These are phyloP conservation scores for Oncopodura yosiiana DNA, from an alignment of 1,140 invertebrate species.

Conservation along the genomic window DNA sequence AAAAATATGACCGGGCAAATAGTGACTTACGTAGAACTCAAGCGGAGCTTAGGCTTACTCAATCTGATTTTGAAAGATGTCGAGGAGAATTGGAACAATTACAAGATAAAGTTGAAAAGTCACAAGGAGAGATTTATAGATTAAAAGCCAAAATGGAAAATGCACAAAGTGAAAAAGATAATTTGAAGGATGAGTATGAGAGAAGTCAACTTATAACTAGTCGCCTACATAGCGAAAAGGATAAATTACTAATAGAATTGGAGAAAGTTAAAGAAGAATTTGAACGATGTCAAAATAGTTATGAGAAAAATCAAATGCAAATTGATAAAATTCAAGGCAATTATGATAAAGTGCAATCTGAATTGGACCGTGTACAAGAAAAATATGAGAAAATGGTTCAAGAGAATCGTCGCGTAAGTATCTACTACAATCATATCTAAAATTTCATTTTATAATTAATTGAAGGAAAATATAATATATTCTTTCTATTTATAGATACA, in stretches of 20 bases:
- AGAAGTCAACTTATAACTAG: constrained; percentile 61
- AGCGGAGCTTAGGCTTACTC: constrained; percentile 63
- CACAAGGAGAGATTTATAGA: constrained; percentile 86
- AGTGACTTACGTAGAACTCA: constrained; percentile 69
- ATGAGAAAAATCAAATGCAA: constrained; percentile 78
- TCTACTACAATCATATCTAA: not conserved
- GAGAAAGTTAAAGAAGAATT: constrained; percentile 84
- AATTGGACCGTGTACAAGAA: constrained; percentile 81
- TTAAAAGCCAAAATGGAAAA: constrained; percentile 87
- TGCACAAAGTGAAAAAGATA: constrained; percentile 85
- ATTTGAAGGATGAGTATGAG: constrained; percentile 80
- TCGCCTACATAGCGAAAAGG: constrained; percentile 73
- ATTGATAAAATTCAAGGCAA: constrained; percentile 80
- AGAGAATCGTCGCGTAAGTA: constrained; percentile 63
- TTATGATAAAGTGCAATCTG: constrained; percentile 77
- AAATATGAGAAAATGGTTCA: constrained; percentile 66
- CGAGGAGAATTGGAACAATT: constrained; percentile 68
- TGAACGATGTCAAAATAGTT: constrained; percentile 73
- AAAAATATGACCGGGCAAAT: constrained; percentile 72
- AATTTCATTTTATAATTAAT: not conserved
- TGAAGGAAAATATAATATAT: constrained; percentile 8
- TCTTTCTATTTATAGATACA: constrained; percentile 52
- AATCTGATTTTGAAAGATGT: constrained; percentile 77
- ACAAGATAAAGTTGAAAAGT: constrained; percentile 86
- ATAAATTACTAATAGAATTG: constrained; percentile 69